Evolutionary conservation across 64 coral and sea anemone species (phyloP), one percentile per base, ranked within the genome.

Genomic region (Montipora cactus): DNA sequence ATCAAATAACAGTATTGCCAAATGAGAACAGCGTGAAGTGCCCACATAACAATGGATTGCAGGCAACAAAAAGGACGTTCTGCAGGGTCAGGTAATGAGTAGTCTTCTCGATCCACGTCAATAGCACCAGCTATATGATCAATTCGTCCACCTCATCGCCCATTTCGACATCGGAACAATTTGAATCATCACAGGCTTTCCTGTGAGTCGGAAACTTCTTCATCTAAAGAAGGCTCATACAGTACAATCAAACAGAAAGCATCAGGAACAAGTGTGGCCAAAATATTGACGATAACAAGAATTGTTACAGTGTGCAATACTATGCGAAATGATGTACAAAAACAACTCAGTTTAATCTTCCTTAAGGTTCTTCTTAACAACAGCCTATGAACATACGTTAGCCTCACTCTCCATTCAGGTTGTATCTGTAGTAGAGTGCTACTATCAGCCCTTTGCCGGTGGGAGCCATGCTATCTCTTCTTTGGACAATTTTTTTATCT

Each of bases 1-100:
- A 93, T 48, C 77, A 87, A 74, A 2, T 21, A 15, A 62, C 21
- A 46, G 16, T 71, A 37, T 49, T 93, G 91, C 91, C 91, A 93
- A 12, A 93, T 74, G 78, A 93, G 14, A 19, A 93, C 19, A 45
- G 87, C 79, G 74, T 87, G 79, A 0, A 93, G 81, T 49, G 75
- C 14, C 91, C 91, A 93, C 19, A 83, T 93, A 5, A 93, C 49
- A 28, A 93, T 8, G 66, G 66, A 68, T 15, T 68, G 66, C 66
- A 68, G 66, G 66, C 66, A 0, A 68, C 13, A 18, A 68, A 2
- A 10, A 0, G 66, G 66, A 68, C 66, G 66, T 68, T 15, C 66
- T 16, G 66, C 66, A 68, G 66, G 66, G 12, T 68, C 66, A 15
- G 66, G 66, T 18, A 68, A 68, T 0, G 66, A 1, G 66, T 68